Evolutionary conservation across 2,113 vertebrate species (phyloP), one percentile per base, ranked within the genome.

Genomic region (Pionites leucogaster): DNA sequence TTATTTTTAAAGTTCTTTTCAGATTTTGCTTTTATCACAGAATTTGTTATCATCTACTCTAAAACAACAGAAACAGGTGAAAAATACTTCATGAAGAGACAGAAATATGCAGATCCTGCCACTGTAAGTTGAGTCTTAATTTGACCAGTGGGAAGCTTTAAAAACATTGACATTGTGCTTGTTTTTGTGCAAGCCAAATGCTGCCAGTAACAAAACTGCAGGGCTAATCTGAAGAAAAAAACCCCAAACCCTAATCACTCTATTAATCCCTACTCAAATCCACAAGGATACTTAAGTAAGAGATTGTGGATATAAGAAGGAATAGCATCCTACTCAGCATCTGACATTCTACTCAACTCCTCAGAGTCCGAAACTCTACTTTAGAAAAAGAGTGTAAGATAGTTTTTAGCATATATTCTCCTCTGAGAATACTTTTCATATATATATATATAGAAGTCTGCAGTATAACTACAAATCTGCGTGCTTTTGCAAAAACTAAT

Each of bases 141-240:
- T 69, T 82, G 47, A 83, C 57, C 41, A 47, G 28, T 28, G n/a
- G 24, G 28, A 88, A 75, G 53, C 41, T 88, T 90, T 81, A 76
- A 93, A 89, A 96, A 86, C 83, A 74, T 84, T 96, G 92, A 84
- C 86, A 79, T 76, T 93, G 95, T 86, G 86, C 83, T 92, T 83
- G 76, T 5, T 88, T 95, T 76, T 78, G 62, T 76, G 69, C 69
- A 95, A 95, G 57, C 29, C 72, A 92, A 86, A 84, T 57, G 67
- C 47, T 1, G 3, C 33, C 52, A 24, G 22, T 81, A 93, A 79
- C 47, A 82, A 84, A 94, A 93, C 80, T 71, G 60, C 55, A 83
- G 29, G 79, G 60, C 52, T 96, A 86, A 88, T 90, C 92, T 78
- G 72, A 18, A 27, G 37, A 46, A 80, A 85, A 39, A 18, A 4